Percentiles rank a stretch among this genome's conserved stretches.
Evolutionary conservation across 2,797 vertebrate genomes (phyloP).

Genomic region (Emydoidea blandingii): DNA sequence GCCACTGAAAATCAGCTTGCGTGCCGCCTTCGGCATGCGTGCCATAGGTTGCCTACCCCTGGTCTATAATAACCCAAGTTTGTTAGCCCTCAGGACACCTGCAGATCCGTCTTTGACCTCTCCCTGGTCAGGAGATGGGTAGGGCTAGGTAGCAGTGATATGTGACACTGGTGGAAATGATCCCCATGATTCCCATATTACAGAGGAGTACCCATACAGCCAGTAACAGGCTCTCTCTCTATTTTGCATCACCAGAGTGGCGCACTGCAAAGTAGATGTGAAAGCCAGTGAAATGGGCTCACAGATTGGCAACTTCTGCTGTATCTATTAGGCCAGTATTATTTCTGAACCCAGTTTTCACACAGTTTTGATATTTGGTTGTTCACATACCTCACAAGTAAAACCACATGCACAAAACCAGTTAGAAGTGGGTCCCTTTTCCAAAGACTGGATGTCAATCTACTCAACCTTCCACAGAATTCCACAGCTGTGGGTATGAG

Average conservation of each 20-base stretch:
- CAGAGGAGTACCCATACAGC: accelerated
- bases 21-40: too few relatives aligned
- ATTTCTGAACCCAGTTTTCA: not conserved
- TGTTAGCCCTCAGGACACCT: not conserved
- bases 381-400: not conserved
- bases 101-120: not conserved
- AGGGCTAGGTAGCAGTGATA: not conserved
- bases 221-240: slow-evolving; percentile 1
- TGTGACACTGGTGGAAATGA: not conserved
- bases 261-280: slow-evolving; percentile 31
- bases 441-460: not conserved
- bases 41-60: too few relatives aligned
- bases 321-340: not conserved
- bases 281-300: not conserved
- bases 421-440: not conserved
- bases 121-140: not conserved
- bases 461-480: not conserved
- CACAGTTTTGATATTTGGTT: not conserved
- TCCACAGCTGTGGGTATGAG: not conserved
- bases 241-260: slow-evolving; percentile 23
- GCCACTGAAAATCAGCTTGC: too few relatives aligned
- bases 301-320: slow-evolving; percentile 15
- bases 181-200: not conserved
- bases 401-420: not conserved
- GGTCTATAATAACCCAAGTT: not conserved